Conservation (phyloP, 2,888 invertebrate genomes). For the Latrodectus hesperus region DNA sequence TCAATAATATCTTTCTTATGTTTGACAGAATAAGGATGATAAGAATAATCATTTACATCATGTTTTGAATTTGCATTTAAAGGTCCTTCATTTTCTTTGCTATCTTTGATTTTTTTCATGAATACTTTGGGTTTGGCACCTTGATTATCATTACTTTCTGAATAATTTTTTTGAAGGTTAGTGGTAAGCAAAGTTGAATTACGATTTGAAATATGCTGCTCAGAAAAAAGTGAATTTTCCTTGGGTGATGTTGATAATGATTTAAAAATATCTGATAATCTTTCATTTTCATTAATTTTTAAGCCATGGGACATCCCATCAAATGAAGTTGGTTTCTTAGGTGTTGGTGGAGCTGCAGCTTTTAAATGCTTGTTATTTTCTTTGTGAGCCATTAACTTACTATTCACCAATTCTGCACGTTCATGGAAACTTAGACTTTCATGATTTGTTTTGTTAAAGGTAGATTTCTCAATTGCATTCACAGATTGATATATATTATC, state of each 20-base stretch:
- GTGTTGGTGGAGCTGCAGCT: conserved; percentile 66
- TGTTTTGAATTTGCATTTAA: conserved; percentile 28
- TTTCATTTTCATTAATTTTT: conserved; percentile 9
- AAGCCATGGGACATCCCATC: conserved; percentile 14
- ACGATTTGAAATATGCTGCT: conserved; percentile 19
- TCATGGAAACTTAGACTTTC: conserved; percentile 67
- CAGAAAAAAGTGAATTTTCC: conserved; percentile 27
- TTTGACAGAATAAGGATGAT: conserved; percentile 31
- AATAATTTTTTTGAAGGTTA: conserved; percentile 28
- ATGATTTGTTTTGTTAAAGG: conserved; percentile 42
- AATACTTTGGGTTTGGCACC: conserved; percentile 60
- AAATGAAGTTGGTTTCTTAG: conserved; percentile 53
- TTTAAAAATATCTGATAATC: conserved; percentile 1
- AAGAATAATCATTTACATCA: conserved; percentile 39
- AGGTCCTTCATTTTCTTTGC: conserved; percentile 23
- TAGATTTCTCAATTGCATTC: conserved; percentile 8
- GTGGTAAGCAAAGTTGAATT: not conserved
- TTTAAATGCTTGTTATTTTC: conserved; percentile 48
- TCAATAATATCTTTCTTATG: conserved; percentile 75
- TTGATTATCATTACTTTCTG: conserved; percentile 36
- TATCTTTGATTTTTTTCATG: conserved; percentile 40
- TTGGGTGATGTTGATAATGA: conserved; percentile 17
- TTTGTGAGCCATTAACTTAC: conserved; percentile 61
- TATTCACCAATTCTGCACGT: conserved; percentile 64
- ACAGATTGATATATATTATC: conserved; percentile 26